These are phyloP conservation scores for Erynnis tages DNA, from an alignment of 2,888 invertebrate genomes.

Conservation along the genomic window DNA sequence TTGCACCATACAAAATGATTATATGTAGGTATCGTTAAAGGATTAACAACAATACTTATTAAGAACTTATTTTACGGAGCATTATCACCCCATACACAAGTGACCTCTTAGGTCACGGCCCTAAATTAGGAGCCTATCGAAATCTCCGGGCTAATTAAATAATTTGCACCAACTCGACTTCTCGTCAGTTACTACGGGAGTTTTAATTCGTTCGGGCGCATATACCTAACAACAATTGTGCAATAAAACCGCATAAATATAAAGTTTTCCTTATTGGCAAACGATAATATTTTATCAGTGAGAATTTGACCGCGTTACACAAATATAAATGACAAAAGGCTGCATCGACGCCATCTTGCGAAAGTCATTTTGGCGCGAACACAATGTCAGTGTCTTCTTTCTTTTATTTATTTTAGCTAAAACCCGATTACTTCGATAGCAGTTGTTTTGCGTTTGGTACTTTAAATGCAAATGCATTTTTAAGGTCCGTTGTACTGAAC, in stretches of 20 bases:
- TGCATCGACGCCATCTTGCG: constrained; percentile 10
- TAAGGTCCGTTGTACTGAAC: constrained; percentile 11
- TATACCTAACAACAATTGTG: constrained; percentile 17
- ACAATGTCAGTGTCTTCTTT: constrained; percentile 3
- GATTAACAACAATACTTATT: too few species aligned
- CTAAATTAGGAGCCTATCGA: constrained; percentile 55
- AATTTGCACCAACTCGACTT: constrained; percentile 35
- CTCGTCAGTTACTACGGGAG: constrained; percentile 34
- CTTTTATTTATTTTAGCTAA: constrained; percentile 13
- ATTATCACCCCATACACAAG: constrained; percentile 38
- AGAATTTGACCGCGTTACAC: neutral
- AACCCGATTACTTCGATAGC: constrained; percentile 11
- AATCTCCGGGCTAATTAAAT: constrained; percentile 52
- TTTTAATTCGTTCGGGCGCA: constrained; percentile 35
- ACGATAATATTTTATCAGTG: constrained; percentile 17
- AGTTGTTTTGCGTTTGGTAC: constrained; percentile 18
- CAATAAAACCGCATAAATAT: neutral
- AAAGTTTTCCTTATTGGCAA: constrained; percentile 22
- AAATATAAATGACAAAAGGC: neutral
- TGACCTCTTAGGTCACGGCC: constrained; percentile 46
- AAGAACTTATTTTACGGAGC: too few species aligned
- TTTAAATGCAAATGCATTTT: constrained; percentile 20
- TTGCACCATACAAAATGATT: too few species aligned
- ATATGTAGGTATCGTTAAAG: too few species aligned
- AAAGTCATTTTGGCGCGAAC: constrained; percentile 18